Conservation (phyloP, 1,140 invertebrate genomes). For the Bacillus rossius region DNA sequence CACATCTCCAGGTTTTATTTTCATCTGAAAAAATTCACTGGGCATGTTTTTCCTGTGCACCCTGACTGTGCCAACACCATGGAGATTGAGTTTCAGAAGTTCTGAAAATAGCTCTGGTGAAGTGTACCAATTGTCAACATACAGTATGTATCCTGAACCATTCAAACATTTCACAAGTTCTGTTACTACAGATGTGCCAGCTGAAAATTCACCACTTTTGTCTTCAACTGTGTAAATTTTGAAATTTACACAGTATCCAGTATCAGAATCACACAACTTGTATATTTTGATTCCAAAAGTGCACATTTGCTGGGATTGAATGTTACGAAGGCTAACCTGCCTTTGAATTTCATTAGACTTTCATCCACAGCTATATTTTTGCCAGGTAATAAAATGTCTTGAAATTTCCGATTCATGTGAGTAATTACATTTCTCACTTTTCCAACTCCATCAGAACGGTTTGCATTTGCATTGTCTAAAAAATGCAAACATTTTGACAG, state of each 20-base stretch:
- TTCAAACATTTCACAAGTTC: not conserved
- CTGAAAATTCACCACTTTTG: not conserved
- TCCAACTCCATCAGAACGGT: not conserved
- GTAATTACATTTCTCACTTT: not conserved
- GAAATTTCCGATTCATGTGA: not conserved
- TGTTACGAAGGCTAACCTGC: not conserved
- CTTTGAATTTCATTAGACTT: not conserved
- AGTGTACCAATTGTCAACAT: conserved; percentile 43
- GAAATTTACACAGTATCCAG: not conserved
- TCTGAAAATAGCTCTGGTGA: conserved; percentile 31
- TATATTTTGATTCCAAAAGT: conserved; percentile 7
- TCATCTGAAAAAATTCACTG: conserved; percentile 24
- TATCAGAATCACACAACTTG: not conserved
- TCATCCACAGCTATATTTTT: not conserved
- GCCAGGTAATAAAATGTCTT: not conserved
- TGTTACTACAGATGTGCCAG: not conserved
- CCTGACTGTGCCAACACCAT: conserved; percentile 29
- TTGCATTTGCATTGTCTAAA: not conserved
- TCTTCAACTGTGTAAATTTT: not conserved
- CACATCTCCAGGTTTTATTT: conserved; percentile 33
- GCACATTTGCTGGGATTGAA: conserved; percentile 4
- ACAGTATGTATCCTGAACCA: conserved; percentile 32
- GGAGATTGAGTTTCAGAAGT: conserved; percentile 33
- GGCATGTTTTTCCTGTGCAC: conserved; percentile 6
- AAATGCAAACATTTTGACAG: not conserved